Evolutionary conservation across 2,888 invertebrate genomes (phyloP).

Genomic region (Hirudinaria manillensis): DNA sequence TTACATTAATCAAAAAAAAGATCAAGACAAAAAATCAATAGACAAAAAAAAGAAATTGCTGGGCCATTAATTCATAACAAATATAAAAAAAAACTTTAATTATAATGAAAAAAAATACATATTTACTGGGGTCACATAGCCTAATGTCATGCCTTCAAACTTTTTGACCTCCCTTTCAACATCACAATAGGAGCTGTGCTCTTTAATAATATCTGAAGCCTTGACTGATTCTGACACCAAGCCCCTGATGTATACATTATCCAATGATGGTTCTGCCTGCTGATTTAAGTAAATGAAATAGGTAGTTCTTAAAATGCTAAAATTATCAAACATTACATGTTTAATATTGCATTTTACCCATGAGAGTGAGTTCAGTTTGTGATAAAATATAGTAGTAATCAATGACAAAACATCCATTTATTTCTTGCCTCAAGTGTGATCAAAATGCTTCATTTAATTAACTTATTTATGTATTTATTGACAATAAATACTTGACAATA

Average conservation of each 20-base stretch:
- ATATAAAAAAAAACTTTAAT: neutral
- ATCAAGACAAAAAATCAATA: no score
- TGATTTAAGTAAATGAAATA: neutral
- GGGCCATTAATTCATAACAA: neutral
- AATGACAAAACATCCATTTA: no score
- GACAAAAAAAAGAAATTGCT: no score
- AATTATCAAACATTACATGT: neutral
- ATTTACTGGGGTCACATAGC: slow-evolving; percentile 80
- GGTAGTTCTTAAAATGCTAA: neutral
- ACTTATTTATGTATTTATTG: no score
- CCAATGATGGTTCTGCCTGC: slow-evolving; percentile 24
- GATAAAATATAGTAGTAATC: neutral
- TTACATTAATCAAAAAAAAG: no score
- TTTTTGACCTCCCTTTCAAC: slow-evolving; percentile 62
- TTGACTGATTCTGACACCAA: slow-evolving; percentile 66
- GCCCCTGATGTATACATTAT: slow-evolving; percentile 36
- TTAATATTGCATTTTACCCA: neutral
- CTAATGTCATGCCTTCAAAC: slow-evolving; percentile 72
- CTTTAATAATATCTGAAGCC: slow-evolving; percentile 69
- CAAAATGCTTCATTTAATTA: no score
- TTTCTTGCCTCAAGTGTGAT: no score
- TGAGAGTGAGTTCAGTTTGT: neutral
- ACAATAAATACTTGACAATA: neutral
- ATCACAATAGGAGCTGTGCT: slow-evolving; percentile 70
- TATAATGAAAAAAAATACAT: neutral